Evolutionary conservation across 2,113 vertebrate species (phyloP), one percentile per base, ranked within the genome.

Genomic region (Syngnathus floridae): DNA sequence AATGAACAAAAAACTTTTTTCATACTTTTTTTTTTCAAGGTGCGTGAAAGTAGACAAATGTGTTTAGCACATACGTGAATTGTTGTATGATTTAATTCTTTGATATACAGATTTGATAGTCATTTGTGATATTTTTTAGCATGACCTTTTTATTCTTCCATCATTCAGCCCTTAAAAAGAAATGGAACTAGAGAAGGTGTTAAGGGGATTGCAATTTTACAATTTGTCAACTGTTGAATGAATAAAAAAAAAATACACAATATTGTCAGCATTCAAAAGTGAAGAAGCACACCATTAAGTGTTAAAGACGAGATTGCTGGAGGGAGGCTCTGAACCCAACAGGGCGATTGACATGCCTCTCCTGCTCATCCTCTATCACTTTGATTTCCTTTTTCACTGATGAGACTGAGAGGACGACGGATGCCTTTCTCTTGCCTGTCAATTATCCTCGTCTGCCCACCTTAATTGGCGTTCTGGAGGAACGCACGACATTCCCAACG

Each of bases 381-480:
- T 59, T 65, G 72, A 79, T 82, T 82, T 76, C 67, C 64, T 63
- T 75, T 78, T 81, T 67, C 75, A 79, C 26, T 67, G 78, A 76
- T 72, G 77, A 75, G 62, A 78, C 65, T 67, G 71, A 75, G 72
- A 75, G 48, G 66, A 76, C 52, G 82, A 88, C 74, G 64, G 80
- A 83, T 80, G 86, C 90, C 83, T 90, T 91, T 93, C 90, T 90
- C 89, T 91, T 86, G 88, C 62, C 88, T 92, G 92, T 93, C 93
- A 96, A 93, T 93, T 93, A 89, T 92, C 85, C 84, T 88, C 43
- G 86, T 81, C 92, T 86, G 90, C 81, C 86, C 82, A 86, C 90
- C 91, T 93, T 93, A 94, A 96, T 95, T 93, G 93, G 90, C 91
- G 92, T 92, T 93, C 92, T 90, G 91, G 94, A 96, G 95, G 95